Evolutionary conservation across 2,113 vertebrate species (phyloP).

Genomic region (Ctenomys sociabilis): DNA sequence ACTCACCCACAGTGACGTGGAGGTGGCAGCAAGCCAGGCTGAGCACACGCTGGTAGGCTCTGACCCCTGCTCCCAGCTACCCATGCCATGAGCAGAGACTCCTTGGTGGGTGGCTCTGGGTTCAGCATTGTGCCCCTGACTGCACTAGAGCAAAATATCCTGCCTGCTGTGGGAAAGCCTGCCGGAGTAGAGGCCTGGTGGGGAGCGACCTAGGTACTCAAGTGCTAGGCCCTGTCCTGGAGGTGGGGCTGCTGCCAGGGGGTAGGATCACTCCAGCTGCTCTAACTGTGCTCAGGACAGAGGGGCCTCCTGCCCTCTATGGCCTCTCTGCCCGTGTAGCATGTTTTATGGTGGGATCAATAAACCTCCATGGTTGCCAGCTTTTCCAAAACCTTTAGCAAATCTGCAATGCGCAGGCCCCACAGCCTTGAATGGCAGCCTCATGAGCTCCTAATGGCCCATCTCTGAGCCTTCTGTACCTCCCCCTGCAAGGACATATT

Average conservation of each 20-base stretch:
- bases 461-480: background rate
- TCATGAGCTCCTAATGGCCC: background rate
- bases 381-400: background rate
- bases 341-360: background rate
- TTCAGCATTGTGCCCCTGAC: background rate
- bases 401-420: background rate
- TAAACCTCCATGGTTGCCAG: too few relatives aligned
- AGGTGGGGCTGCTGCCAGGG: background rate
- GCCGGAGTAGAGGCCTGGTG: rapidly evolving
- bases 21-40: background rate
- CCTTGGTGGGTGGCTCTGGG: background rate
- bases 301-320: too few relatives aligned
- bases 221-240: background rate
- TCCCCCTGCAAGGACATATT: background rate
- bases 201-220: background rate
- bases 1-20: too few relatives aligned
- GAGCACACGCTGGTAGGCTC: background rate
- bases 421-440: background rate
- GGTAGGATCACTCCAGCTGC: background rate
- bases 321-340: background rate
- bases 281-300: background rate
- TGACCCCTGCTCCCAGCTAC: background rate
- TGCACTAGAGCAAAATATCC: background rate
- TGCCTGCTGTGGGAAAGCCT: background rate
- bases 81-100: background rate